Evolutionary conservation across 2,113 vertebrate species (phyloP).

Genomic region (Oxyruncus cristatus): DNA sequence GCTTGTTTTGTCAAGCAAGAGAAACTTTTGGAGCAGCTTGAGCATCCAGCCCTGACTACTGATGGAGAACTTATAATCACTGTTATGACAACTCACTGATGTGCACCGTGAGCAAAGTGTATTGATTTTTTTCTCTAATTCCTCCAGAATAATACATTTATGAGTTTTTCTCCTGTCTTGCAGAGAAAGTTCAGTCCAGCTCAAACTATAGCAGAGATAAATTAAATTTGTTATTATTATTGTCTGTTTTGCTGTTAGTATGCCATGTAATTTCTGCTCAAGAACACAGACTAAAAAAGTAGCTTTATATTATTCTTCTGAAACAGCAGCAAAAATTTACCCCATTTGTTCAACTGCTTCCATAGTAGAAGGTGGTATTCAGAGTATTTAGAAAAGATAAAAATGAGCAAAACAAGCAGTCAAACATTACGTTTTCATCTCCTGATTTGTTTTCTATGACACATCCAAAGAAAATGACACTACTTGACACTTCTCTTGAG

Average conservation of each 20-base stretch:
- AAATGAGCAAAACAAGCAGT: neutral
- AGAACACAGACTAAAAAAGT: neutral
- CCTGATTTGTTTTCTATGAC: neutral
- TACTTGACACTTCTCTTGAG: neutral
- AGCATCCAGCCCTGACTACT: neutral
- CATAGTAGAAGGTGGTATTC: neutral
- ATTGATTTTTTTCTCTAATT: slow-evolving; percentile 37
- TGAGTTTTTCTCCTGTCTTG: neutral
- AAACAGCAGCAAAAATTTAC: neutral
- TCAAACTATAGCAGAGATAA: neutral
- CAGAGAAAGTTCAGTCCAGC: slow-evolving; percentile 7
- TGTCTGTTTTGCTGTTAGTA: slow-evolving; percentile 21
- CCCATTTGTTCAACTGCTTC: neutral
- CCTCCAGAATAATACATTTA: neutral
- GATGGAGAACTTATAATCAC: neutral
- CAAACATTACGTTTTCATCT: neutral
- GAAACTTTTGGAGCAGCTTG: neutral
- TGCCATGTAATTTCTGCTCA: neutral
- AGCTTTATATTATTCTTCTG: neutral
- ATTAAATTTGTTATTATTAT: slow-evolving; percentile 31
- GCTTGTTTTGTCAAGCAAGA: neutral
- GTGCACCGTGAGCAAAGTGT: neutral
- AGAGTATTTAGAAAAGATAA: neutral
- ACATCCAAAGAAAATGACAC: neutral
- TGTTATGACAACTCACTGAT: neutral